Base-by-base conservation (phyloP, 2,797 vertebrate species). In the Australoheros facetus region DNA sequence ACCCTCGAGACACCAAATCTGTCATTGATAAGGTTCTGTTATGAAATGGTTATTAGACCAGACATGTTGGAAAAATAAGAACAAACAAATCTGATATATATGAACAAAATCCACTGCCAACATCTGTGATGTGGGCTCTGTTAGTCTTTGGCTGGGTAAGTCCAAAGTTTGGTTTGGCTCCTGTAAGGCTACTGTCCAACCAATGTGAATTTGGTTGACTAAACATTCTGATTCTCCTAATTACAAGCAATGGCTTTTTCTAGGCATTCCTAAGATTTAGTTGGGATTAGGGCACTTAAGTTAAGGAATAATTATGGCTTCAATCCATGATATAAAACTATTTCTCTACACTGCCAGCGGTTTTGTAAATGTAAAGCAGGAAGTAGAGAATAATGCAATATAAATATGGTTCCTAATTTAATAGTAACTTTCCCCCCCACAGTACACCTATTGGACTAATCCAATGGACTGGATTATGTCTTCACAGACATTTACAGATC, bases 261-360 rank as follows among this genome's bases (percentile, higher is more conserved):
- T 16, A 48, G 45, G 16, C 19, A 19, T 66, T 28, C 30, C 23
- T 30, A 26, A 66, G 23, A 28, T 19, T 3, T 10, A 19, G 16
- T 66, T 66, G 2, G 62, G 21, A 45, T 19, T 66, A 66, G 39
- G 9, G 17, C 21, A 64, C 39, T 26, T 66, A 3, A 28, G 62
- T 45, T 66, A 3, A 28, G 62, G 0, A 48, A 45, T 64, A 64
- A 39, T 64, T 64, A 64, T 28, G 1, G 26, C 1, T 42, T 45
- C 6, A 0, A 11, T 19, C 28, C 7, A 16, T 66, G 1, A 0
- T 28, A 17, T 48, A 5, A 48, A 45, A 5, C 10, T 13, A 48
- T 3, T 7, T 17, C 5, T 48, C 14, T 48, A 17, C 16, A 16
- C 45, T 48, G 5, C 2, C 6, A 17, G 4, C 5, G 17, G 5